Conservation (phyloP, 2,888 invertebrate genomes). For the Aphelenchoides bicaudatus region DNA sequence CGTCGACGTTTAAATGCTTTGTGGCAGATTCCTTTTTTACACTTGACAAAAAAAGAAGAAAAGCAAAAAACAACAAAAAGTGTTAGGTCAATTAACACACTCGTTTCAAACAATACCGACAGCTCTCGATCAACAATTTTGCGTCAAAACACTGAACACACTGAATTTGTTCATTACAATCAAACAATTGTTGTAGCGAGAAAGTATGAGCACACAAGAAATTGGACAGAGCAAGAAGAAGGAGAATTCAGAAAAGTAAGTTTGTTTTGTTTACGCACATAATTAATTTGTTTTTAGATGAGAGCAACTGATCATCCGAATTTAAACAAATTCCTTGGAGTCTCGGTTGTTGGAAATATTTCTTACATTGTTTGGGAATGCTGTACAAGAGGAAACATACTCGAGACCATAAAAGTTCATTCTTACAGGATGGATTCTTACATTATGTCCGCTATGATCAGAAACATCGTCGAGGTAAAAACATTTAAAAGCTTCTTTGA, state of each 20-base stretch:
- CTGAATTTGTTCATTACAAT: conserved; percentile 1
- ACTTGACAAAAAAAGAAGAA: conserved; percentile 22
- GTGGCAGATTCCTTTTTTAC: conserved; percentile 30
- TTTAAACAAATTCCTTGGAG: conserved; percentile 6
- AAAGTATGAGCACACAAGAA: background rate
- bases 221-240: conserved; percentile 5
- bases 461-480: conserved; percentile 17
- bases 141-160: background rate
- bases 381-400: conserved; percentile 10
- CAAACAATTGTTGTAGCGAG: background rate
- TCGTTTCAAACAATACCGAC: background rate
- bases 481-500: background rate
- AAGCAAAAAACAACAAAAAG: background rate
- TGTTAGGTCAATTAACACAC: background rate
- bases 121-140: conserved; percentile 3
- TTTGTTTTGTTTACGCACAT: no score
- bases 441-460: conserved; percentile 12
- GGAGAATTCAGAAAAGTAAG: conserved; percentile 1
- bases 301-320: background rate
- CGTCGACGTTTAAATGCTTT: conserved; percentile 25
- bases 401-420: conserved; percentile 9
- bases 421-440: conserved; percentile 7
- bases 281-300: conserved; percentile 1
- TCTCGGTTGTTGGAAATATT: background rate
- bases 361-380: conserved; percentile 17